These are phyloP conservation scores for Mesorhabditis sp. DNA, from an alignment of 2,888 invertebrate species.

Conservation along the genomic window DNA sequence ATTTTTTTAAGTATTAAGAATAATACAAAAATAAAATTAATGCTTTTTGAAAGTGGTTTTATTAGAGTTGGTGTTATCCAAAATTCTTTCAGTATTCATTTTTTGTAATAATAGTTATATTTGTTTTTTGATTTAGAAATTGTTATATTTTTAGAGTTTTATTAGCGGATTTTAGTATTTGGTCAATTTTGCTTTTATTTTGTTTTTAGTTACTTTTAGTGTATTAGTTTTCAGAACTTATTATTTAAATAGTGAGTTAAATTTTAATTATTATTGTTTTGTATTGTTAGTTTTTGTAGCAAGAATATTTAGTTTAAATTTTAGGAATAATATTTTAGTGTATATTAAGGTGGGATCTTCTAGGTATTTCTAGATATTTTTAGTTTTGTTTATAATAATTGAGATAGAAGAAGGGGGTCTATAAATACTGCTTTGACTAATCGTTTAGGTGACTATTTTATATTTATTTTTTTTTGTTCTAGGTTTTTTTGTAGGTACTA, in stretches of 20 bases:
- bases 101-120: slow-evolving; percentile 41
- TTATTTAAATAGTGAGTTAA: slow-evolving; percentile 36
- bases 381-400: slow-evolving; percentile 43
- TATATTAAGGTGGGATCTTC: slow-evolving; percentile 34
- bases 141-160: slow-evolving; percentile 39
- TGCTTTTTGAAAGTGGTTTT: slow-evolving; percentile 39
- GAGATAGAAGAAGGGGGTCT: slow-evolving; percentile 37
- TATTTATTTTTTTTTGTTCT: slow-evolving; percentile 63
- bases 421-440: slow-evolving; percentile 73
- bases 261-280: slow-evolving; percentile 44
- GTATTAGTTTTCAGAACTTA: slow-evolving; percentile 39
- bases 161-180: slow-evolving; percentile 30
- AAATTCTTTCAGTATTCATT: slow-evolving; percentile 43
- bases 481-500: slow-evolving; percentile 61
- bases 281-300: slow-evolving; percentile 38
- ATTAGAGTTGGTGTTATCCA: slow-evolving; percentile 38
- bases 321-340: slow-evolving; percentile 40
- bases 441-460: slow-evolving; percentile 72
- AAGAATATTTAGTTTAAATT: slow-evolving; percentile 40
- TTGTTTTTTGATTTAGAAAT: slow-evolving; percentile 41
- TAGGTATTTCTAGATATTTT: slow-evolving; percentile 39
- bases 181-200: slow-evolving; percentile 39
- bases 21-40: slow-evolving; percentile 29
- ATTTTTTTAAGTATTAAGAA: slow-evolving; percentile 37
- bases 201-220: slow-evolving; percentile 36